A percentile compares a stretch with the other conserved stretches of the same genome.
Conservation (phyloP, 2,888 invertebrate species). For the Lamellibrachia satsuma region DNA sequence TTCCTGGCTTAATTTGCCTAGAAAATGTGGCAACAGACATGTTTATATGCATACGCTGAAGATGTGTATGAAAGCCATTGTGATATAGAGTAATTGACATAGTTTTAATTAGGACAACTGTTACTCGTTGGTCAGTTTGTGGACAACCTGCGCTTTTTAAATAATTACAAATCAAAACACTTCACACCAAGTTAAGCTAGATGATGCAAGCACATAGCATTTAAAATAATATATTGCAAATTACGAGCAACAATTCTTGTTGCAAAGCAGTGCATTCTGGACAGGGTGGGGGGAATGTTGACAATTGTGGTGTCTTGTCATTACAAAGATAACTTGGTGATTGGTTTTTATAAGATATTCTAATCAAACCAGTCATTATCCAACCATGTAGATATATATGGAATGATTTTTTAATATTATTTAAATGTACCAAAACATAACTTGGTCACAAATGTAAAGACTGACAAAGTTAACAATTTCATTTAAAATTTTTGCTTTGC, state of each 20-base stretch:
- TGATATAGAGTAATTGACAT: neutral
- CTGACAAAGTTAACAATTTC: neutral
- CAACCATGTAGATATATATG: too few species aligned
- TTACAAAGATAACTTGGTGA: too few species aligned
- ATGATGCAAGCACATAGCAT: neutral
- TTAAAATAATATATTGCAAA: neutral
- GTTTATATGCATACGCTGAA: neutral
- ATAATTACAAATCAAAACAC: too few species aligned
- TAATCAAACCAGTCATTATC: too few species aligned
- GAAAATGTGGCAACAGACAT: neutral
- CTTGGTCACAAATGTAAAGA: too few species aligned
- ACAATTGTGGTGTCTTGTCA: too few species aligned
- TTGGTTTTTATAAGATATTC: too few species aligned
- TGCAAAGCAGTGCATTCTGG: too few species aligned
- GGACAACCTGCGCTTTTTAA: too few species aligned
- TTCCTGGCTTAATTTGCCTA: neutral
- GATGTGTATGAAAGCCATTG: too few species aligned
- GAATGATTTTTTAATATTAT: neutral
- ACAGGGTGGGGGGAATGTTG: too few species aligned
- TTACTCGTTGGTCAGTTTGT: neutral
- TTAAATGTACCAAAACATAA: neutral
- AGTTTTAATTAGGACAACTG: neutral
- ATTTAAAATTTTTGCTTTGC: neutral
- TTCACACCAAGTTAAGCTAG: too few species aligned
- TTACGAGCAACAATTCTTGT: neutral